Evolutionary conservation across 2,888 invertebrate genomes (phyloP).

Genomic region (Erynnis tages): DNA sequence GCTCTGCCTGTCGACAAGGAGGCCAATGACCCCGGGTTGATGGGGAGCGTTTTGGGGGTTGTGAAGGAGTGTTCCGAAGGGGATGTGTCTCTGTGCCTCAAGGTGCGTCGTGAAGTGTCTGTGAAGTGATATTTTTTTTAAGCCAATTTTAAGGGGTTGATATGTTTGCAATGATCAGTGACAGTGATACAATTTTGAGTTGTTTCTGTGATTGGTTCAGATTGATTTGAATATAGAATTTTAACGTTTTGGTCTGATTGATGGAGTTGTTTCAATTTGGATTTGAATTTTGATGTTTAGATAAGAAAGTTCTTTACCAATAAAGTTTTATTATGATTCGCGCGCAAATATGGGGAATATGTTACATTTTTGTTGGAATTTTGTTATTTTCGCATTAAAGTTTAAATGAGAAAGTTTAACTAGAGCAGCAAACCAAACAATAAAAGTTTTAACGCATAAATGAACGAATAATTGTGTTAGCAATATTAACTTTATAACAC

Average conservation of each 20-base stretch:
- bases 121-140: no score
- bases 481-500: background rate
- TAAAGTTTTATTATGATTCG: no score
- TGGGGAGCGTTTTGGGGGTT: slow-evolving; percentile 81
- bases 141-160: no score
- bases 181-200: background rate
- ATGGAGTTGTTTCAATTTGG: no score
- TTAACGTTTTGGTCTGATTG: no score
- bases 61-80: slow-evolving; percentile 87
- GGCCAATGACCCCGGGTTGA: slow-evolving; percentile 66
- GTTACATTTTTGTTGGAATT: no score
- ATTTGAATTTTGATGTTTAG: no score
- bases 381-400: background rate
- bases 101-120: slow-evolving; percentile 75
- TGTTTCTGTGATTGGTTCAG: slow-evolving; percentile 30
- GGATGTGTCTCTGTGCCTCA: slow-evolving; percentile 86
- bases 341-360: no score
- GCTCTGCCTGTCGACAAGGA: slow-evolving; percentile 80
- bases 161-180: background rate
- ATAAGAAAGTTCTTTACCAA: no score
- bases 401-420: background rate
- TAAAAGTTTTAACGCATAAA: no score
- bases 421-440: no score
- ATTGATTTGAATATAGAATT: no score
- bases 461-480: background rate